Evolutionary conservation across 1,140 invertebrate genomes (phyloP).

Genomic region (Diploscapter pachys): DNA sequence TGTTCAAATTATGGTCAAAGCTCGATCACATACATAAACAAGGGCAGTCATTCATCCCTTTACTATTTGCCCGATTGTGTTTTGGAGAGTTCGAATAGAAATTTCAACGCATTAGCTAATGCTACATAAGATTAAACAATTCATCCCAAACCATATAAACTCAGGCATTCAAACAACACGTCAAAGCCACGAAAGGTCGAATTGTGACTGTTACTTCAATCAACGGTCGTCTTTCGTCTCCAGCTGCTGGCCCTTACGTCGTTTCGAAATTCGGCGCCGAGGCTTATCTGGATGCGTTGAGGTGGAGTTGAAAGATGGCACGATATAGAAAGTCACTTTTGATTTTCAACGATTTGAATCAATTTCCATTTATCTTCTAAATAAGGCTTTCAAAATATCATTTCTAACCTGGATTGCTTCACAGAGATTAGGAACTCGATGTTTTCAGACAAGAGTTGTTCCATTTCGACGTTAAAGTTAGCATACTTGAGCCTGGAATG

Average conservation of each 20-base stretch:
- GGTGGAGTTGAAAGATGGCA: neutral
- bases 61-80: too few species aligned
- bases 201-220: slow-evolving; percentile 52
- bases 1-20: too few species aligned
- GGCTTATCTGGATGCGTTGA: slow-evolving; percentile 50
- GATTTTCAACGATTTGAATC: too few species aligned
- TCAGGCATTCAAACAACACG: slow-evolving; percentile 46
- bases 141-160: too few species aligned
- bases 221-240: slow-evolving; percentile 37
- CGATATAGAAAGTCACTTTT: too few species aligned
- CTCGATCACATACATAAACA: too few species aligned
- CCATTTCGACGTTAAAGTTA: slow-evolving; percentile 42
- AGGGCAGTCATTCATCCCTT: too few species aligned
- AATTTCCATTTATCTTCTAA: too few species aligned
- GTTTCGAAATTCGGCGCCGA: slow-evolving; percentile 49
- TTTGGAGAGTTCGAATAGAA: too few species aligned
- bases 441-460: slow-evolving; percentile 44
- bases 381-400: too few species aligned
- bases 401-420: neutral
- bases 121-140: too few species aligned
- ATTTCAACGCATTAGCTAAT: too few species aligned
- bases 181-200: slow-evolving; percentile 46
- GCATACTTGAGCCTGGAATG: slow-evolving; percentile 46
- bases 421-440: neutral
- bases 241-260: slow-evolving; percentile 41